These are phyloP conservation scores for Diplolepis rosae DNA, from an alignment of 2,888 invertebrate species.

Conservation along the genomic window DNA sequence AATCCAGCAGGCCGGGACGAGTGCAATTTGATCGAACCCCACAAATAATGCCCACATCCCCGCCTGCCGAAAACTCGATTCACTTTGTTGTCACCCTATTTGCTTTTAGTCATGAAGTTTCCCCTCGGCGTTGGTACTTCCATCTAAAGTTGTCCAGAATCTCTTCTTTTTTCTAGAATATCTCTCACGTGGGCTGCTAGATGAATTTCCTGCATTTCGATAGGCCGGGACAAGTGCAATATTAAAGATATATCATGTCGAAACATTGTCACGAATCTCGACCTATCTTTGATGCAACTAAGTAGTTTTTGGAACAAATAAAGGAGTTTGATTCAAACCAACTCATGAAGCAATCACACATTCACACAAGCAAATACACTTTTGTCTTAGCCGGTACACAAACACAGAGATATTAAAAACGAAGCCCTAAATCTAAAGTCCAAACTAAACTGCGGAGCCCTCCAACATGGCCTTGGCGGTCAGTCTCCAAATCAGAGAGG, in stretches of 20 bases:
- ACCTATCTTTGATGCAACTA: conserved; percentile 71
- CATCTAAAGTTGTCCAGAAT: not conserved
- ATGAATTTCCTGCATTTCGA: conserved; percentile 67
- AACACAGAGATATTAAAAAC: not conserved
- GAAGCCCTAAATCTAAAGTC: conserved; percentile 13
- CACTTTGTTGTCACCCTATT: not conserved
- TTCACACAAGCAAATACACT: not conserved
- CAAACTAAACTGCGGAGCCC: conserved; percentile 37
- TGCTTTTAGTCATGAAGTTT: not conserved
- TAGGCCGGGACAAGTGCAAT: conserved; percentile 76
- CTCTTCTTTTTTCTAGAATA: not conserved
- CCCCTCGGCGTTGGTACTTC: not conserved
- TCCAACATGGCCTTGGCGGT: conserved; percentile 59
- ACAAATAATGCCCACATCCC: conserved; percentile 73
- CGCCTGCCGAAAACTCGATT: conserved; percentile 66
- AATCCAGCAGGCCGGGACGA: conserved; percentile 74
- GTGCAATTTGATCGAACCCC: conserved; percentile 72
- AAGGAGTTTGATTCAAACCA: not conserved
- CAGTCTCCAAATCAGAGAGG: conserved; percentile 61
- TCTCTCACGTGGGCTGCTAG: conserved; percentile 29
- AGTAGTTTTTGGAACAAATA: not conserved
- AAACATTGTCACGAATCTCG: conserved; percentile 74
- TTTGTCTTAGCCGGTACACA: conserved; percentile 22
- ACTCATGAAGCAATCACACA: not conserved
- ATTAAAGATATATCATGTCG: conserved; percentile 61